Conservation (phyloP, 2,797 vertebrate genomes). For the Leuciscus waleckii region DNA sequence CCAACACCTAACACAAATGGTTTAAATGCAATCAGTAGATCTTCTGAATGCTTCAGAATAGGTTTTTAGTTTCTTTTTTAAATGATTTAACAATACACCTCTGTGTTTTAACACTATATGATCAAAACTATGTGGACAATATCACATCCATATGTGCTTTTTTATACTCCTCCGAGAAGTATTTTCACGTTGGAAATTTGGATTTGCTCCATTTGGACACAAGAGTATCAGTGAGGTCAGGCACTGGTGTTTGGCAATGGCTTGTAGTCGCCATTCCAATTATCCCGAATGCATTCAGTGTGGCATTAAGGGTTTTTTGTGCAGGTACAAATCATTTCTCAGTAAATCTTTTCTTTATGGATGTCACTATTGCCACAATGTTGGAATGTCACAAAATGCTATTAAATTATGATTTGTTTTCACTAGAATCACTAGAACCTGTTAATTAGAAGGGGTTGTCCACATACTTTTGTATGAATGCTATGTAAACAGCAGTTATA, state of each 20-base stretch:
- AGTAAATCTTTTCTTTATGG: not conserved
- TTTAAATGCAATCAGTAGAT: not conserved
- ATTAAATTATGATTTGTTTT: not conserved
- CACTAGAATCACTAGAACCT: conserved; percentile 6
- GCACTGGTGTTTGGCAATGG: not conserved
- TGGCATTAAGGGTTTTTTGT: not conserved
- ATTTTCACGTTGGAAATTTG: not conserved
- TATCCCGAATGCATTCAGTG: not conserved
- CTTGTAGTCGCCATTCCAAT: not conserved
- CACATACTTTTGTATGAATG: not conserved
- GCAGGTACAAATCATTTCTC: not conserved
- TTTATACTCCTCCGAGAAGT: not conserved
- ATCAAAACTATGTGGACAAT: not conserved
- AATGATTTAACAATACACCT: not conserved
- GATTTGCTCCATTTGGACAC: not conserved
- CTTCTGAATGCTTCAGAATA: not conserved
- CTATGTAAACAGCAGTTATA: not conserved
- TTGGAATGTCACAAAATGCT: not conserved
- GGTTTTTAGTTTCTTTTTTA: not conserved
- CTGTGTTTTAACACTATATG: not conserved
- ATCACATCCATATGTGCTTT: not conserved
- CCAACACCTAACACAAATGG: not conserved
- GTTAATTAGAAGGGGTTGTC: not conserved
- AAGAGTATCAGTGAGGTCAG: not conserved
- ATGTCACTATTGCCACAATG: not conserved